Conservation (phyloP, 2,113 vertebrate genomes). For the Lathamus discolor region DNA sequence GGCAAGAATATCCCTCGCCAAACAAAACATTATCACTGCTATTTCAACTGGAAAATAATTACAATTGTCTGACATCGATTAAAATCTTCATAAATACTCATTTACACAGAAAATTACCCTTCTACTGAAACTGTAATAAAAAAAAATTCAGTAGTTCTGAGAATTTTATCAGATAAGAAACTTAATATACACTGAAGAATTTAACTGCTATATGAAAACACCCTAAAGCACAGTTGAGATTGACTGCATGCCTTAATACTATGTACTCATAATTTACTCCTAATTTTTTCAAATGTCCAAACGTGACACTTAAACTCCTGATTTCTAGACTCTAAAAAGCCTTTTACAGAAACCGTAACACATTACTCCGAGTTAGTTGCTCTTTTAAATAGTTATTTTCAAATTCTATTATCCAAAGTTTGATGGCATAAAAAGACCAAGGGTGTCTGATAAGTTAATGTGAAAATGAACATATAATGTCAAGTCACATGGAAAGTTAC, state of each 20-base stretch:
- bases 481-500: neutral
- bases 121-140: neutral
- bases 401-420: neutral
- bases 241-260: neutral
- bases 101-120: neutral
- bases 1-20: neutral
- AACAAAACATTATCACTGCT: neutral
- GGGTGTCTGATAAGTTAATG: neutral
- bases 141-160: neutral
- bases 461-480: neutral
- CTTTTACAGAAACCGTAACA: neutral
- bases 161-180: neutral
- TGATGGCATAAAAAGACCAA: neutral
- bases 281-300: neutral
- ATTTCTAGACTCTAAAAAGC: neutral
- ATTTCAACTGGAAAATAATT: neutral
- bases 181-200: neutral
- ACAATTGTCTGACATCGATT: neutral
- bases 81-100: neutral
- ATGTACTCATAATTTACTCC: neutral
- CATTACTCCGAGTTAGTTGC: neutral
- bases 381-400: neutral
- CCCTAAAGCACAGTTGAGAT: neutral
- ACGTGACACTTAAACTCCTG: neutral
- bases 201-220: neutral